Percentiles rank a stretch among this genome's conserved stretches.
Evolutionary conservation across 2,888 invertebrate genomes (phyloP).

Genomic region (Lottia scabra): DNA sequence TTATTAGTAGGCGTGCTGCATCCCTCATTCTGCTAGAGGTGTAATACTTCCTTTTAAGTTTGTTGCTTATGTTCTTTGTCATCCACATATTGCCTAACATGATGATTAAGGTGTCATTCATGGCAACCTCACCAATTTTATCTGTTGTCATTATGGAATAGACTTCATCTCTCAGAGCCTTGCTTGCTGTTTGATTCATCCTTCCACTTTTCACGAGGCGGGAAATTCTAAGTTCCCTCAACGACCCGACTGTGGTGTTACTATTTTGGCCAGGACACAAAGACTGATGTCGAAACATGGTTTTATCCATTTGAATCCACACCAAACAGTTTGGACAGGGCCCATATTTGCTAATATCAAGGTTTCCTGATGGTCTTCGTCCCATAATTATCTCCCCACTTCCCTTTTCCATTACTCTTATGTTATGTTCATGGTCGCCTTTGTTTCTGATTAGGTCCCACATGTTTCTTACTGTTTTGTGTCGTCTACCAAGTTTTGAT

Average conservation of each 20-base stretch:
- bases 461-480: neutral
- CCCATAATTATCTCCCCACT: neutral
- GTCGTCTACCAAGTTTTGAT: neutral
- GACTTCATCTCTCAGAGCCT: neutral
- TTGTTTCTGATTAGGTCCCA: neutral
- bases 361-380: neutral
- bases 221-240: neutral
- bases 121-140: neutral
- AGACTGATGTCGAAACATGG: neutral
- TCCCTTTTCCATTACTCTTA: neutral
- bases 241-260: too few species aligned
- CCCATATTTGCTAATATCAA: neutral
- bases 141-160: neutral
- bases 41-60: neutral
- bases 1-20: neutral
- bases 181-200: neutral
- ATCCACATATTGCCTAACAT: neutral
- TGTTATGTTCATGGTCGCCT: neutral
- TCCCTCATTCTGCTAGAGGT: neutral
- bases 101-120: neutral
- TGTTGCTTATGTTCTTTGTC: neutral
- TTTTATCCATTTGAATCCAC: neutral
- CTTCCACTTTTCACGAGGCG: neutral
- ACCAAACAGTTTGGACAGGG: neutral
- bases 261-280: neutral